A percentile compares a stretch with the other conserved stretches of the same genome.
Conservation (phyloP, 2,113 vertebrate genomes). For the Paralichthys olivaceus region DNA sequence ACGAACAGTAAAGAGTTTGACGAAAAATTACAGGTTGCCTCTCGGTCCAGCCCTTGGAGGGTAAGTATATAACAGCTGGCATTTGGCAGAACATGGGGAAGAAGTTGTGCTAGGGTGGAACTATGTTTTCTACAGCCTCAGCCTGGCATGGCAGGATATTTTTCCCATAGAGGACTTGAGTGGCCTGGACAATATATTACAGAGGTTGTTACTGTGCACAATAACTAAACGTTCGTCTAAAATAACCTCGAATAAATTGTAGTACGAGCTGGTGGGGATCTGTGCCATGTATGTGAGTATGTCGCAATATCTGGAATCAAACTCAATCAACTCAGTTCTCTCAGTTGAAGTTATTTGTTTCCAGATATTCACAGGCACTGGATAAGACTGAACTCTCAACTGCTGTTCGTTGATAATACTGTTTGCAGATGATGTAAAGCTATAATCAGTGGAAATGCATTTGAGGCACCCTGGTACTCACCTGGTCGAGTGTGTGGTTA, state of each 20-base stretch:
- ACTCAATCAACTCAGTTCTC: conserved; percentile 40
- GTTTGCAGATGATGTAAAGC: background rate
- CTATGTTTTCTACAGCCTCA: conserved; percentile 65
- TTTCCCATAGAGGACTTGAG: conserved; percentile 32
- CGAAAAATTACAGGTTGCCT: conserved; percentile 45
- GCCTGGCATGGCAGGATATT: conserved; percentile 63
- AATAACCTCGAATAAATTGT: conserved; percentile 53
- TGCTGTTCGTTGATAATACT: background rate
- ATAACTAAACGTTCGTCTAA: conserved; percentile 57
- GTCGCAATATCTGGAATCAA: conserved; percentile 31
- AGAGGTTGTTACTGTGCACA: conserved; percentile 45
- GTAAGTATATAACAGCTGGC: conserved; percentile 68
- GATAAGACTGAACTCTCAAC: background rate
- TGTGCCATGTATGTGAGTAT: conserved; percentile 47
- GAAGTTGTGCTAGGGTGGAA: conserved; percentile 65
- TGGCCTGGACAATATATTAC: conserved; percentile 42
- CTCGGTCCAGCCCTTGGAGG: conserved; percentile 52
- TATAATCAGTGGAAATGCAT: background rate
- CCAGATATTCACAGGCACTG: conserved; percentile 31
- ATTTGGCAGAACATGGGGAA: conserved; percentile 70
- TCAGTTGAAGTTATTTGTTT: conserved; percentile 20
- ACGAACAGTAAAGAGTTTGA: conserved; percentile 37
- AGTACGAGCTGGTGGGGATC: conserved; percentile 45
- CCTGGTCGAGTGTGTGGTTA: background rate
- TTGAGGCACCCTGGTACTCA: no score